Percentiles rank a stretch among this genome's conserved stretches.
Conservation (phyloP, 2,888 invertebrate genomes). For the Andrena fulva region DNA sequence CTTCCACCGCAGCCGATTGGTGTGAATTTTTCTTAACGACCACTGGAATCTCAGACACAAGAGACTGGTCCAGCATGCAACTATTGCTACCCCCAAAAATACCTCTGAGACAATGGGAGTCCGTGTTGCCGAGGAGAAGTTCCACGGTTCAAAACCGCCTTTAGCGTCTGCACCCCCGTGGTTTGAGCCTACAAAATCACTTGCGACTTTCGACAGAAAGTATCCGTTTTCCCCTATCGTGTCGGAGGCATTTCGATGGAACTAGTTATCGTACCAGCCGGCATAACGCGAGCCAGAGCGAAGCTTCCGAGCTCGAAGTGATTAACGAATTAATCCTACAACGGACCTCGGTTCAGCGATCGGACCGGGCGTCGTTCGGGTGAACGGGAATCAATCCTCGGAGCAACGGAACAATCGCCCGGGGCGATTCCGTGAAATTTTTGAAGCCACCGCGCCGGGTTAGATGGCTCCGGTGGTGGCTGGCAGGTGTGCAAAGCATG, state of each 20-base stretch:
- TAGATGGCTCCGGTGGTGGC: no score
- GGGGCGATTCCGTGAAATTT: not conserved
- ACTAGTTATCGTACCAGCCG: not conserved
- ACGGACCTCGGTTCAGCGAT: not conserved
- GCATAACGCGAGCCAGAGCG: not conserved
- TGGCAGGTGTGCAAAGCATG: not conserved
- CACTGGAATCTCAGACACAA: no score
- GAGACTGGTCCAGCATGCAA: no score
- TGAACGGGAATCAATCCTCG: not conserved
- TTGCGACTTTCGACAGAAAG: not conserved
- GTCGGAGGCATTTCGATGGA: not conserved
- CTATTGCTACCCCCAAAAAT: no score
- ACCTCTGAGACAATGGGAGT: no score
- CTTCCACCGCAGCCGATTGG: no score
- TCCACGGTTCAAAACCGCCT: no score
- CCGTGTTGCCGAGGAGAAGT: no score
- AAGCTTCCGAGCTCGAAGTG: not conserved
- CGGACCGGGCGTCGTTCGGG: not conserved
- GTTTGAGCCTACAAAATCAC: no score
- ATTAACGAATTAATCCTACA: constrained; percentile 20
- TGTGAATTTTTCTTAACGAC: no score
- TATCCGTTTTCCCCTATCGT: not conserved
- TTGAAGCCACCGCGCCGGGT: not conserved
- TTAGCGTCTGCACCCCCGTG: no score
- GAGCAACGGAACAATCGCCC: constrained; percentile 1